A percentile compares a stretch with the other conserved stretches of the same genome.
phyloP scores from a whole-genome alignment of 2,113 vertebrate species.

The Romanogobio albipinnatus region DNA sequence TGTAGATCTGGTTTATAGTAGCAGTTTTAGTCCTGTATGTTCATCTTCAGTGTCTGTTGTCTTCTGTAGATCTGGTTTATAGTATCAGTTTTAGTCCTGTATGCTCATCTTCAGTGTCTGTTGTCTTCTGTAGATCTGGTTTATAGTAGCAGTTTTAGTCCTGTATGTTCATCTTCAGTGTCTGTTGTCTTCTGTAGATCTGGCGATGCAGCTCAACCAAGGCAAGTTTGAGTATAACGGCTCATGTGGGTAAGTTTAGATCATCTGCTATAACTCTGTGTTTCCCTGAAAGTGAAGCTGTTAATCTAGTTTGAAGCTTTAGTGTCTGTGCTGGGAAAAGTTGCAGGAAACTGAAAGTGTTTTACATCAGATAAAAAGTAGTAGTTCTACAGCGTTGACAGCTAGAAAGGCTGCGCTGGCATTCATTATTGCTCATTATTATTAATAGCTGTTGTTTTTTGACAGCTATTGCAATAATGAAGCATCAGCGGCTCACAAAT shows the following conservation, averaged over 20 bases:
- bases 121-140: too few species aligned
- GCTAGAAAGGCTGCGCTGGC: slow-evolving; percentile 9
- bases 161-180: not conserved
- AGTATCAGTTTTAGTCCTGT: too few species aligned
- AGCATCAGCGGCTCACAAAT: not conserved
- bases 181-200: slow-evolving; percentile 66
- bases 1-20: too few species aligned
- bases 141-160: too few species aligned
- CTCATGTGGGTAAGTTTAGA: slow-evolving; percentile 84
- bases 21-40: too few species aligned
- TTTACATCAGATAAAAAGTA: not conserved
- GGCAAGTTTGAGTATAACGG: slow-evolving; percentile 92
- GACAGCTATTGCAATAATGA: not conserved
- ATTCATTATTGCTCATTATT: slow-evolving; percentile 57
- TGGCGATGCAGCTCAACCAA: slow-evolving; percentile 85
- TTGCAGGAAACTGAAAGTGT: not conserved
- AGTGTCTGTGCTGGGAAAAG: not conserved
- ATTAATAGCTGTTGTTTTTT: too few species aligned
- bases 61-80: too few species aligned
- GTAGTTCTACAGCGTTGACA: not conserved
- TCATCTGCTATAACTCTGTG: slow-evolving; percentile 31
- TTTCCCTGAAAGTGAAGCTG: not conserved
- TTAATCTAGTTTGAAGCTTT: not conserved
- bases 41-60: too few species aligned
- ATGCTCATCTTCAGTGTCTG: too few species aligned